These are phyloP conservation scores for Caenorhabditis sp. DNA, from an alignment of 2,888 invertebrate genomes.

Conservation along the genomic window DNA sequence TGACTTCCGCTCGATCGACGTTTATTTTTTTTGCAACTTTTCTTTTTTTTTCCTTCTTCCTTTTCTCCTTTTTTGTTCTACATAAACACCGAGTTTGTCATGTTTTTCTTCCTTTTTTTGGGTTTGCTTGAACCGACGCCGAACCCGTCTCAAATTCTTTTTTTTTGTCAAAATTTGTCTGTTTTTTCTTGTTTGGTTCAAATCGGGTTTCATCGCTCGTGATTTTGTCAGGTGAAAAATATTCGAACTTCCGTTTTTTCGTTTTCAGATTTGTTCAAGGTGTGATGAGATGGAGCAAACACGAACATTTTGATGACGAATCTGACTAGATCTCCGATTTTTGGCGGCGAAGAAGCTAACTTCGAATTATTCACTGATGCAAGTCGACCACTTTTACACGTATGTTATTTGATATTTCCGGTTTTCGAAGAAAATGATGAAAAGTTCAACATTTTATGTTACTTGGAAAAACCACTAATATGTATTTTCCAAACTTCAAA, in stretches of 20 bases:
- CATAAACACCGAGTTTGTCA: background rate
- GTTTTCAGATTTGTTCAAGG: background rate
- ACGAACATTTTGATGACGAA: background rate
- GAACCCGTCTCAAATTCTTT: background rate
- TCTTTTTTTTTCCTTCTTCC: background rate
- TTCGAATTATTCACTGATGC: background rate
- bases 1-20: constrained; percentile 1
- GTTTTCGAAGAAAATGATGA: too few relatives aligned
- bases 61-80: background rate
- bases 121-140: too few relatives aligned
- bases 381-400: background rate
- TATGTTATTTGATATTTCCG: background rate
- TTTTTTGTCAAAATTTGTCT: background rate
- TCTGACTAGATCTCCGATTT: too few relatives aligned
- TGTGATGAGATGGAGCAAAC: background rate
- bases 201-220: too few relatives aligned
- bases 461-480: too few relatives aligned
- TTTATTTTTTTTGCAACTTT: background rate
- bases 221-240: too few relatives aligned
- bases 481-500: too few relatives aligned
- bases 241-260: background rate
- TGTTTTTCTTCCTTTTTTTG: too few relatives aligned
- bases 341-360: background rate
- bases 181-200: too few relatives aligned
- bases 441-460: too few relatives aligned